phyloP scores from a whole-genome alignment of 2,888 invertebrate species.

The Uloborus plumipes region DNA sequence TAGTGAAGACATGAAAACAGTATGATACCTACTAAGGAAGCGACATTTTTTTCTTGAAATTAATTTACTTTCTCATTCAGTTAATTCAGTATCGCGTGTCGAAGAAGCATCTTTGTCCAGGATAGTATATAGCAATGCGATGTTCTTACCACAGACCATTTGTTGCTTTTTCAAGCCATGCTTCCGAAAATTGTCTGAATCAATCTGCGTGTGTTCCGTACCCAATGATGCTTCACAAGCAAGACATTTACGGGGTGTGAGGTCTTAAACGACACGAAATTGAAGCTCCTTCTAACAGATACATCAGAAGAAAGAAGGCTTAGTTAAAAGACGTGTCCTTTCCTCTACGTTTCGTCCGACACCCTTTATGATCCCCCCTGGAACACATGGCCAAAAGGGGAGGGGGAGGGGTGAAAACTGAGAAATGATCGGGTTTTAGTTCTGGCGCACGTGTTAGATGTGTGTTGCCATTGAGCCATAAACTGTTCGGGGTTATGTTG shows the following conservation, averaged over 20 bases:
- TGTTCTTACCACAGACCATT: too few species aligned
- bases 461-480: conserved; percentile 36
- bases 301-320: conserved; percentile 42
- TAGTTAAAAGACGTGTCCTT: conserved; percentile 35
- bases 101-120: too few species aligned
- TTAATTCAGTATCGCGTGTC: too few species aligned
- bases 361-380: conserved; percentile 6
- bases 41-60: too few species aligned
- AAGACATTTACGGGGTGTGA: conserved; percentile 35
- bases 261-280: conserved; percentile 42
- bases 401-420: not conserved
- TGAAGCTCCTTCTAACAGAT: conserved; percentile 8
- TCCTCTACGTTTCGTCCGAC: conserved; percentile 12
- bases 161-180: too few species aligned
- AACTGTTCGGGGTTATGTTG: conserved; percentile 34
- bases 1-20: too few species aligned
- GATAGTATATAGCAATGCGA: too few species aligned
- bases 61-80: too few species aligned
- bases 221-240: not conserved
- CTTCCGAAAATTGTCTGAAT: too few species aligned
- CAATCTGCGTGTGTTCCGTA: too few species aligned
- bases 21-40: too few species aligned
- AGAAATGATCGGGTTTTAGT: conserved; percentile 20
- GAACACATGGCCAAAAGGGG: conserved; percentile 43
- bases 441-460: conserved; percentile 47